Evolutionary conservation across 2,888 invertebrate genomes (phyloP), one percentile per base, ranked within the genome.

Genomic region (Pachydiplax longipennis): DNA sequence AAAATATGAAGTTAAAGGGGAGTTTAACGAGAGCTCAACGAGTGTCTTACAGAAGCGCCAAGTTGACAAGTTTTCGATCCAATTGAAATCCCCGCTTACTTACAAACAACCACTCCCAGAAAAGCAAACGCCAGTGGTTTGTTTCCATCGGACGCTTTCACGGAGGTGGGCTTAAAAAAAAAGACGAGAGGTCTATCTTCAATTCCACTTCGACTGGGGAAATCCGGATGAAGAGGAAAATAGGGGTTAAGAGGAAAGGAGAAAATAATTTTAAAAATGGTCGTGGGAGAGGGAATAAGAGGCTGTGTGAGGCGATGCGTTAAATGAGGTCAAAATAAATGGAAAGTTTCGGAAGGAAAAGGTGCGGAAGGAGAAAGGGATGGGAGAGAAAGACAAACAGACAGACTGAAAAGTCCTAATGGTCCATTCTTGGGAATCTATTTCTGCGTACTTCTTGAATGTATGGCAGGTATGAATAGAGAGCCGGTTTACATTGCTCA

Each of bases 321-420:
- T 83, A 83, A 83, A 83, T 83, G 83, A 58, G 83, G 83, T 83
- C 83, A 83, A 83, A 83, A 83, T 83, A 83, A 83, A 83, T 83
- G 83, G 83, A 58, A 83, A 83, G 83, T 83, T 83, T 53, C 13
- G 6, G 53, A 10, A 48, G 3, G 83, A 58, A 44, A 53, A 15
- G 25, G 53, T 81, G 81, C 10, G 44, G 81, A 37, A 35, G 81
- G 37, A 80, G 80, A 35, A 35, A 80, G 35, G 31, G 80, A 10
- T 12, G 37, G 31, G 80, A 35, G 5, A 8, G 35, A 18, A 37
- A 37, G 81, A 81, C 22, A 25, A 81, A 35, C 31, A 53, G 35
- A 31, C 15, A 31, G 44, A 44, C 44, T 44, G 44, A 44, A 3
- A 44, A 44, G 44, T 44, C 44, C 44, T 35, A 22, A 35, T 8